phyloP scores from a whole-genome alignment of 1,140 invertebrate species.

The Stegodyphus dumicola region DNA sequence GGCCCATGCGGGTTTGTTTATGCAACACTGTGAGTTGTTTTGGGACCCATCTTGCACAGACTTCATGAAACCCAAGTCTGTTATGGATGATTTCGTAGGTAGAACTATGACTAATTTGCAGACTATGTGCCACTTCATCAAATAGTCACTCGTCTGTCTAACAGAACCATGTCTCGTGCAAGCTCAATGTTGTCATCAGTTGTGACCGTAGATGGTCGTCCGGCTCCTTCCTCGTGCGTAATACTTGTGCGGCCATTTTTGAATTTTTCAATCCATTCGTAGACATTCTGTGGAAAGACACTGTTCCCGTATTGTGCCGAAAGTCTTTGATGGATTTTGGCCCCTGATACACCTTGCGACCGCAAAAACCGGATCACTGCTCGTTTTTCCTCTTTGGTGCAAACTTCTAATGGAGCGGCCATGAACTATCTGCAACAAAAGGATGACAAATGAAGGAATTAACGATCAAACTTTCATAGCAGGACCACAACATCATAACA shows the following conservation, averaged over 20 bases:
- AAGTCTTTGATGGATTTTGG: too few species aligned
- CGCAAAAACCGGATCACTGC: too few species aligned
- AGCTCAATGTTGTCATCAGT: constrained; percentile 13
- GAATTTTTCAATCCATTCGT: too few species aligned
- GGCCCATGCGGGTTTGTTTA: neutral
- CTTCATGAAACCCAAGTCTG: constrained; percentile 1
- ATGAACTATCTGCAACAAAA: too few species aligned
- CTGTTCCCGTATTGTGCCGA: too few species aligned
- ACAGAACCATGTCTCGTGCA: neutral
- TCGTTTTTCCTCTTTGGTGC: too few species aligned
- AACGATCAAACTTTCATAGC: too few species aligned
- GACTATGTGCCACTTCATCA: neutral
- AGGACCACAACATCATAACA: too few species aligned
- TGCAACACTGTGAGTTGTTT: neutral
- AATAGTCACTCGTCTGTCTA: neutral
- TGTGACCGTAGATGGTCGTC: constrained; percentile 8
- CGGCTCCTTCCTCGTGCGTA: constrained; percentile 23
- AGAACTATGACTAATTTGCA: constrained; percentile 2
- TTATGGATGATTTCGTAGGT: constrained; percentile 2
- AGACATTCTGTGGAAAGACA: too few species aligned
- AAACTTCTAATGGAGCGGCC: too few species aligned
- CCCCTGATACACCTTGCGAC: too few species aligned
- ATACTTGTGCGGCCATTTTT: neutral
- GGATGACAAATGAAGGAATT: too few species aligned
- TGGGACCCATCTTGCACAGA: constrained; percentile 10